Percentiles rank a stretch among this genome's conserved stretches.
These are phyloP conservation scores for Apteryx owenii DNA, from an alignment of 2,113 vertebrate species.

Conservation along the genomic window DNA sequence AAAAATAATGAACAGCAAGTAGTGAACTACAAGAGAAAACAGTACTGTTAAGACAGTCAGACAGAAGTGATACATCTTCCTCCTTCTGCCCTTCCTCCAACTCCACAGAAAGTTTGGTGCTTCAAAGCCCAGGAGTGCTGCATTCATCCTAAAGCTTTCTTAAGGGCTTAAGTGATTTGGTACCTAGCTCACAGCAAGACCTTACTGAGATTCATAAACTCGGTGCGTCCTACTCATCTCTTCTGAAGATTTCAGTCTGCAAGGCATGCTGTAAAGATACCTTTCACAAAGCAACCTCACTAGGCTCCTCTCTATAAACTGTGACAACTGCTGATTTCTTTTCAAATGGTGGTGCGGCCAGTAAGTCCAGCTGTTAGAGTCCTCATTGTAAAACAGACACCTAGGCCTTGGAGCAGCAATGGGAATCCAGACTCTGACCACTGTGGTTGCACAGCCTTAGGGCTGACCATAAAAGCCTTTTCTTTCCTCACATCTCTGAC, in stretches of 20 bases:
- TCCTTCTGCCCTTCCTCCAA: background rate
- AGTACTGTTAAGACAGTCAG: background rate
- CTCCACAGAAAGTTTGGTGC: background rate
- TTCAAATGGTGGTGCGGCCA: background rate
- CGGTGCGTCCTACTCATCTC: background rate
- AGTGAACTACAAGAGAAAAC: background rate
- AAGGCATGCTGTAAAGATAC: background rate
- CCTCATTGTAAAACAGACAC: background rate
- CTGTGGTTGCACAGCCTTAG: background rate
- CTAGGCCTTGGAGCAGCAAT: background rate
- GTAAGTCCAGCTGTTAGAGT: background rate
- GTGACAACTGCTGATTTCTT: background rate
- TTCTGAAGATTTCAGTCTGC: background rate
- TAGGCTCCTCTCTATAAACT: background rate
- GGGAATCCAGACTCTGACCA: background rate
- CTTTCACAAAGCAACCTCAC: background rate
- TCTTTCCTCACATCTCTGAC: background rate
- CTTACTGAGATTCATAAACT: background rate
- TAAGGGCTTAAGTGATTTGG: background rate
- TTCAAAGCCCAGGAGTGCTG: background rate
- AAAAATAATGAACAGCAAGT: background rate
- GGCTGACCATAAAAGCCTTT: background rate
- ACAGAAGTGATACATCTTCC: background rate
- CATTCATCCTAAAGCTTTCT: background rate
- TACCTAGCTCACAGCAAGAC: background rate